Evolutionary conservation across 2,797 vertebrate genomes (phyloP), one percentile per base, ranked within the genome.

Genomic region (Sternarchorhynchus goeldii): DNA sequence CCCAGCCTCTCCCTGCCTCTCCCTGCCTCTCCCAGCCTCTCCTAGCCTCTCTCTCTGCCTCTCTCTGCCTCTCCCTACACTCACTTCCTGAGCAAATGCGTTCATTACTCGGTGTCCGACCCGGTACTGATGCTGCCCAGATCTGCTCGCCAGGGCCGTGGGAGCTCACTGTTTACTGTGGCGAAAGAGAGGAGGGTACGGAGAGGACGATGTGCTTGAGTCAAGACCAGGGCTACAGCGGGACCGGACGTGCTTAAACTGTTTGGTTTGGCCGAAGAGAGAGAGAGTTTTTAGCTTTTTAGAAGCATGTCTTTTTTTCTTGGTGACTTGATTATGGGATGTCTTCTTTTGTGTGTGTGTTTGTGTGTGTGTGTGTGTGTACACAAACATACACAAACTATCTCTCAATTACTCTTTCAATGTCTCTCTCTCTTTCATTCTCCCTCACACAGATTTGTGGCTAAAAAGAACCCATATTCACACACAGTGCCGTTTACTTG

Each of bases 201-300:
- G 41, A 39, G n/a, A 36, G 14, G 39, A 10, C 53, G 34, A 25
- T 34, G 14, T 29, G 20, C 14, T 55, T 29, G n/a, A 67, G 8
- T 21, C 10, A 12, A 50, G 55, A 16, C 36, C 16, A 18, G 21
- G 45, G 8, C 59, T 70, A 58, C 10, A 32, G 25, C 41, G 6
- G 59, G 58, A 63, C 39, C 31, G 2, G 45, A 34, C n/a, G 25
- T 21, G 5, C 36, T 59, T 59, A 36, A 62, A 21, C 17, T 69
- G 39, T 77, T 69, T 70, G 20, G 20, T 70, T 71, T 77, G 67
- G 67, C 76, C 36, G 29, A 64, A 63, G n/a, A 8, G 16, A 17
- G n/a, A 55, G 36, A 17, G 20, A 1, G 5, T 73, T 50, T 29
- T 41, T 25, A 36, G 31, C 1, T 25, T 45, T 14, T 21, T 29